Percentiles rank a stretch among this genome's conserved stretches.
Evolutionary conservation across 2,888 invertebrate genomes (phyloP).

Genomic region (Meta bourneti): DNA sequence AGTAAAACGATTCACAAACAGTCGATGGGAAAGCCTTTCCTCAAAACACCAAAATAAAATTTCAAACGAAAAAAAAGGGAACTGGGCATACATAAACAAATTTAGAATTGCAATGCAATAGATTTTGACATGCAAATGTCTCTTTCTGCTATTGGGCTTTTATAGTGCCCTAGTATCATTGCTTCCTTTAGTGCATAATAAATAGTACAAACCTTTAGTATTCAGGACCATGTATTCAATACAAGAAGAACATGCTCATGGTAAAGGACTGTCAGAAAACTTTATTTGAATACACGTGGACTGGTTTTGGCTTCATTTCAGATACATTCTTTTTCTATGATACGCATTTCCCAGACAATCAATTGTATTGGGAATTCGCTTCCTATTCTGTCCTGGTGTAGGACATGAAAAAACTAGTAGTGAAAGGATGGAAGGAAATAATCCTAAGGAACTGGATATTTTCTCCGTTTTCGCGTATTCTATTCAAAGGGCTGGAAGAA

Average conservation of each 20-base stretch:
- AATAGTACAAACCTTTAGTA: background rate
- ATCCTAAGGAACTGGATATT: background rate
- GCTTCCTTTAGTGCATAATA: background rate
- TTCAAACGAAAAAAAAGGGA: background rate
- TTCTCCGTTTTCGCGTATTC: background rate
- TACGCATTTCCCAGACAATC: background rate
- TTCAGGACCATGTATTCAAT: background rate
- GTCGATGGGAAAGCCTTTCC: background rate
- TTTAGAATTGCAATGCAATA: background rate
- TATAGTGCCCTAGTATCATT: background rate
- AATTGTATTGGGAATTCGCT: constrained; percentile 15
- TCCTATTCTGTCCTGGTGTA: background rate
- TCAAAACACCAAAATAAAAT: background rate
- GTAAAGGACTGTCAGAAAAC: background rate
- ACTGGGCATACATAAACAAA: background rate
- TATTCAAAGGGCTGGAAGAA: too few relatives aligned
- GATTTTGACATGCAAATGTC: background rate
- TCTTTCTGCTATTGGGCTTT: background rate
- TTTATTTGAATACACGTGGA: background rate
- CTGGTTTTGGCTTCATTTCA: background rate
- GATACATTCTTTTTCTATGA: background rate
- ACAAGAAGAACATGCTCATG: background rate
- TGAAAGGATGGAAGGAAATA: background rate
- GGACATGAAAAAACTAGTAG: background rate
- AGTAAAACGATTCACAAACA: background rate